phyloP scores from a whole-genome alignment of 2,888 invertebrate genomes.

The Rhodophaea formosa region DNA sequence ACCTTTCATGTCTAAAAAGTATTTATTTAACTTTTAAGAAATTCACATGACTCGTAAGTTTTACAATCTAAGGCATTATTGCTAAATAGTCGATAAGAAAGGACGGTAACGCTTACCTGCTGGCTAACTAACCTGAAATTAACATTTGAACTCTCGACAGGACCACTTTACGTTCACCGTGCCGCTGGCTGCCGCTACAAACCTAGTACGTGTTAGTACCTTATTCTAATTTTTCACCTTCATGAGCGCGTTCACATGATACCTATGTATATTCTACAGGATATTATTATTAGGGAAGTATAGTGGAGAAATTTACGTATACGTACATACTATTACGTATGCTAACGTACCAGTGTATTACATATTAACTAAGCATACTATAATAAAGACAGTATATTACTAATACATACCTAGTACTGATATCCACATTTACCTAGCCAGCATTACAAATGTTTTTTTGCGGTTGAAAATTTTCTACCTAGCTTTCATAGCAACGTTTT shows the following conservation, averaged over 20 bases:
- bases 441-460: too few relatives aligned
- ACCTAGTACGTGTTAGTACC: conserved; percentile 18
- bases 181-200: conserved; percentile 21
- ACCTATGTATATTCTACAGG: too few relatives aligned
- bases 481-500: too few relatives aligned
- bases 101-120: conserved; percentile 24
- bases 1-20: not conserved
- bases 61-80: conserved; percentile 23
- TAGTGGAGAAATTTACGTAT: too few relatives aligned
- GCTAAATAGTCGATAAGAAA: conserved; percentile 30
- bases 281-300: too few relatives aligned
- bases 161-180: conserved; percentile 24
- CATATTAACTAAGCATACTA: too few relatives aligned
- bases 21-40: conserved; percentile 27
- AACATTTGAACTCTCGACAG: conserved; percentile 38
- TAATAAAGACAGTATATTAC: too few relatives aligned
- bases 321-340: too few relatives aligned
- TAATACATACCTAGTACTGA: too few relatives aligned
- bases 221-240: conserved; percentile 26
- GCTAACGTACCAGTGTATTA: too few relatives aligned
- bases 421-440: too few relatives aligned
- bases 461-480: too few relatives aligned
- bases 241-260: conserved; percentile 8
- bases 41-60: conserved; percentile 23
- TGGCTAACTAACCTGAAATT: conserved; percentile 33